These are phyloP conservation scores for Scaptodrosophila latifasciaeformis DNA, from an alignment of 2,888 invertebrate genomes.

Conservation along the genomic window DNA sequence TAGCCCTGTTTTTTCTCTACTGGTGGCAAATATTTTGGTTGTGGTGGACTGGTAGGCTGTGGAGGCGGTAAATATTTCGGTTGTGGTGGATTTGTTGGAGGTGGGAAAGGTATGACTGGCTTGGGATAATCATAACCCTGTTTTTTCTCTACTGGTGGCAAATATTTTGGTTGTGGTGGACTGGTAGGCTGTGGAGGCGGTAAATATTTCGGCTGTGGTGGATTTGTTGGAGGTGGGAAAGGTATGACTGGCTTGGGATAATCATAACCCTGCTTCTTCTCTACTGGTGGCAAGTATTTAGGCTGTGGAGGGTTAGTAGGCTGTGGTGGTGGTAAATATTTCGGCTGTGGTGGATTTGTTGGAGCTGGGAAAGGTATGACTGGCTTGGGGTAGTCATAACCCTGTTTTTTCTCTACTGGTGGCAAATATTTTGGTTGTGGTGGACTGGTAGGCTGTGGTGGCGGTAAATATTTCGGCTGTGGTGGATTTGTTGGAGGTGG, in stretches of 20 bases:
- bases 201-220: slow-evolving; percentile 35
- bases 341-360: slow-evolving; percentile 16
- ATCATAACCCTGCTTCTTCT: slow-evolving; percentile 13
- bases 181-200: slow-evolving; percentile 35
- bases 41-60: slow-evolving; percentile 22
- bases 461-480: slow-evolving; percentile 23
- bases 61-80: slow-evolving; percentile 29
- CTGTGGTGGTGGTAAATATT: slow-evolving; percentile 15
- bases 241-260: slow-evolving; percentile 28
- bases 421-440: slow-evolving; percentile 16
- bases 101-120: slow-evolving; percentile 46
- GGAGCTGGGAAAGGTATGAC: slow-evolving; percentile 6
- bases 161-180: slow-evolving; percentile 47
- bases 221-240: slow-evolving; percentile 21
- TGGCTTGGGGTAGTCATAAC: slow-evolving; percentile 27
- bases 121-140: slow-evolving; percentile 47
- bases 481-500: slow-evolving; percentile 32
- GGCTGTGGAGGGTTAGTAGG: slow-evolving; percentile 15
- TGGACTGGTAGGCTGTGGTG: slow-evolving; percentile 9
- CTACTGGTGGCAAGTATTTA: slow-evolving; percentile 28
- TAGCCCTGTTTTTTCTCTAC: slow-evolving; percentile 30
- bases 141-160: slow-evolving; percentile 37
- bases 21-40: slow-evolving; percentile 35
- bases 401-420: slow-evolving; percentile 7
- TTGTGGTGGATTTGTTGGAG: slow-evolving; percentile 25